A percentile compares a stretch with the other conserved stretches of the same genome.
These are phyloP conservation scores for Orientallactaga bullata DNA, from an alignment of 2,113 vertebrate species.

Conservation along the genomic window DNA sequence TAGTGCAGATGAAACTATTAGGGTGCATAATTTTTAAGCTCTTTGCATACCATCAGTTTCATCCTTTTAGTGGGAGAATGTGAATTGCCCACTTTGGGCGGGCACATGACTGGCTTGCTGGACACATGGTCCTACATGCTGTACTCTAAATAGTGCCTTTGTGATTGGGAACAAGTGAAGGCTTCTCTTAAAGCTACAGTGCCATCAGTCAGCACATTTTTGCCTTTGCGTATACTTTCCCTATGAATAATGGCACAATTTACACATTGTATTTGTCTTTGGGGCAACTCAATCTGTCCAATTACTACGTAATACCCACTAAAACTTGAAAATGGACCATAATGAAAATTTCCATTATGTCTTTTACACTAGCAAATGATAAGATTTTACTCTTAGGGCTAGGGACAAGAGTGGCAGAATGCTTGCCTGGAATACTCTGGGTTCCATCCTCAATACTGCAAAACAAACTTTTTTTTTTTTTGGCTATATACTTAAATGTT, in stretches of 20 bases:
- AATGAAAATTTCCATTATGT: not conserved
- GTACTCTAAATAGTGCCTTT: conserved; percentile 69
- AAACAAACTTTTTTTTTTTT: not conserved
- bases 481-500: not conserved
- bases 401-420: not conserved
- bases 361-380: conserved; percentile 5
- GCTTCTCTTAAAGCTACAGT: conserved; percentile 72
- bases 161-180: conserved; percentile 70
- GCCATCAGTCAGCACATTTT: conserved; percentile 24
- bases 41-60: conserved; percentile 21
- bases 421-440: not conserved
- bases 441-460: not conserved
- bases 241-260: conserved; percentile 25
- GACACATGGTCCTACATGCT: conserved; percentile 52
- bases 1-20: conserved; percentile 7
- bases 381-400: not conserved
- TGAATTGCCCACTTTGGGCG: conserved; percentile 38
- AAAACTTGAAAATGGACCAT: not conserved
- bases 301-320: not conserved
- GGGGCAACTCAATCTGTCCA: conserved; percentile 8
- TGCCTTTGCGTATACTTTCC: conserved; percentile 23
- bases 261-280: conserved; percentile 16
- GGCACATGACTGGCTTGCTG: conserved; percentile 61
- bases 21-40: not conserved
- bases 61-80: not conserved